Conservation (phyloP, 2,113 vertebrate species). For the Epinephelus moara region DNA sequence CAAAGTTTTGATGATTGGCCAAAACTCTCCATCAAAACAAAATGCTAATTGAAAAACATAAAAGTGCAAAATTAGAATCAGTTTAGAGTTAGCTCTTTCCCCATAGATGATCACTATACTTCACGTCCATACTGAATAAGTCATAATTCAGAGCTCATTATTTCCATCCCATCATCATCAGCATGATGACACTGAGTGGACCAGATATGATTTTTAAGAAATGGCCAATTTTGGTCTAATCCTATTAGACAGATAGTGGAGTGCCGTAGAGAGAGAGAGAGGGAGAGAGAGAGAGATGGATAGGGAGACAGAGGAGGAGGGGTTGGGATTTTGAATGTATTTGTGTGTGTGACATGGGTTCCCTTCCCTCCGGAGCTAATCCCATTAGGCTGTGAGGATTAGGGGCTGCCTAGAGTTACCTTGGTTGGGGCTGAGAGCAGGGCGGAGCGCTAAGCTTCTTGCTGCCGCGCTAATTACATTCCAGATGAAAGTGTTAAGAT, state of each 20-base stretch:
- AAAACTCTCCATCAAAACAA: neutral
- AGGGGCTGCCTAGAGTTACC: slow-evolving; percentile 77
- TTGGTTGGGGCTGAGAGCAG: slow-evolving; percentile 69
- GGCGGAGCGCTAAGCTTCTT: slow-evolving; percentile 75
- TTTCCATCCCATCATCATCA: slow-evolving; percentile 45
- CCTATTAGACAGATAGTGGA: slow-evolving; percentile 63
- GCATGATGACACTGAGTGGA: slow-evolving; percentile 28
- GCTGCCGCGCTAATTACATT: slow-evolving; percentile 82
- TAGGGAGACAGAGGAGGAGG: slow-evolving; percentile 42
- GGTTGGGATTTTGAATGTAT: slow-evolving; percentile 56
- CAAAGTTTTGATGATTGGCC: neutral
- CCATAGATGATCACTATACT: neutral
- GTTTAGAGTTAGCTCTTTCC: slow-evolving; percentile 6
- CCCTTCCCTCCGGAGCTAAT: slow-evolving; percentile 78
- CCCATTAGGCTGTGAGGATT: slow-evolving; percentile 84
- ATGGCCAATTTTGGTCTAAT: slow-evolving; percentile 65
- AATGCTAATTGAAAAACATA: slow-evolving; percentile 3
- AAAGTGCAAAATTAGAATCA: neutral
- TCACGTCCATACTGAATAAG: slow-evolving; percentile 18
- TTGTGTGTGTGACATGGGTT: slow-evolving; percentile 74
- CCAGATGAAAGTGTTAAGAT: slow-evolving; percentile 79
- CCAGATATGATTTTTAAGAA: slow-evolving; percentile 58
- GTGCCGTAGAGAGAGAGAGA: slow-evolving; percentile 1
- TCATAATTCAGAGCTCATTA: slow-evolving; percentile 48
- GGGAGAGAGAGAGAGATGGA: slow-evolving; percentile 29